A percentile compares a stretch with the other conserved stretches of the same genome.
Evolutionary conservation across 2,888 invertebrate genomes (phyloP).

Genomic region (Diaphora mendica): DNA sequence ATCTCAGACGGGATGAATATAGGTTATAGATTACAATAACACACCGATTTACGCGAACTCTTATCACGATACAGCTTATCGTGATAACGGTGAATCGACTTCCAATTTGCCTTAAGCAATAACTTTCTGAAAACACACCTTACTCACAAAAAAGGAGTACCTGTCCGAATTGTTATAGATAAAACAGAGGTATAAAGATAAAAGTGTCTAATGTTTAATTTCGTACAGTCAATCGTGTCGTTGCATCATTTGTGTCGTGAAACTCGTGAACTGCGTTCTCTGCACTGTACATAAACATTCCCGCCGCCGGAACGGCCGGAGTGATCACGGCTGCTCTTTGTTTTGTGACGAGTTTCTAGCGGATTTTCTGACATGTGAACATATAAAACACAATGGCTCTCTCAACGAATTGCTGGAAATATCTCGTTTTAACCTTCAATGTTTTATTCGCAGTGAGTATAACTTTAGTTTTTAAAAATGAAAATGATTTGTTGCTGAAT

Average conservation of each 20-base stretch:
- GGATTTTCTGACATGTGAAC: constrained; percentile 80
- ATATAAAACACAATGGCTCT: constrained; percentile 74
- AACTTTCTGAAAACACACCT: constrained; percentile 59
- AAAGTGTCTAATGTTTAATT: constrained; percentile 78
- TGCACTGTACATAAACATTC: constrained; percentile 70
- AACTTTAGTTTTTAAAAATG: constrained; percentile 49
- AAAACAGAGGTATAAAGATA: constrained; percentile 53
- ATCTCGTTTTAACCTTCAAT: constrained; percentile 82
- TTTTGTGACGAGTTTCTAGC: constrained; percentile 75
- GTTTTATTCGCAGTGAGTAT: constrained; percentile 81
- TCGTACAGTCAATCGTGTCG: constrained; percentile 63
- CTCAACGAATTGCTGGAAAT: constrained; percentile 84
- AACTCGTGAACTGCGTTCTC: constrained; percentile 49
- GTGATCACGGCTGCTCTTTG: constrained; percentile 70
- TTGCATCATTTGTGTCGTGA: constrained; percentile 69
- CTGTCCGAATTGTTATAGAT: constrained; percentile 53
- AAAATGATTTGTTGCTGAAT: constrained; percentile 32
- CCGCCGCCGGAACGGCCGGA: constrained; percentile 76
- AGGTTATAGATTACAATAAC: constrained; percentile 74
- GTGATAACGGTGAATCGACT: constrained; percentile 64
- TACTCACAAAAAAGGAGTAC: constrained; percentile 46
- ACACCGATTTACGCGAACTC: constrained; percentile 37
- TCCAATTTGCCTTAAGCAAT: constrained; percentile 54
- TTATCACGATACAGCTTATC: constrained; percentile 73
- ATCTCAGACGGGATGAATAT: constrained; percentile 59